A percentile compares a stretch with the other conserved stretches of the same genome.
These are phyloP conservation scores for Brachionus koreanus DNA, from an alignment of 1,140 invertebrate species.

Conservation along the genomic window DNA sequence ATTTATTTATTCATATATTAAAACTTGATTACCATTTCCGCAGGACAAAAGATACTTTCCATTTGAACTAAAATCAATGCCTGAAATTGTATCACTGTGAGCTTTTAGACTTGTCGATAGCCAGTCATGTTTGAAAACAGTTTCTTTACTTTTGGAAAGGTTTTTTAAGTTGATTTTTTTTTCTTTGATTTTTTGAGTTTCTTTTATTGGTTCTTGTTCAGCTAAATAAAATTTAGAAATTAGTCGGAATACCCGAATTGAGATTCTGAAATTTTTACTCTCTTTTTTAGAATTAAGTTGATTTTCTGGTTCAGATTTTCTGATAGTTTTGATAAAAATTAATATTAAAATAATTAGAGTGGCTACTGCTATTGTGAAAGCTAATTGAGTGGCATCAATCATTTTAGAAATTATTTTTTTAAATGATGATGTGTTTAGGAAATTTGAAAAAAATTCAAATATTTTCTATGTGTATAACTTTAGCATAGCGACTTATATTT, in stretches of 20 bases:
- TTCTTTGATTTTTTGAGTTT: background rate
- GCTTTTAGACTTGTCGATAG: slow-evolving; percentile 72
- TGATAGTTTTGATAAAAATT: background rate
- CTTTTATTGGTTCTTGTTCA: background rate
- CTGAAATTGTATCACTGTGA: slow-evolving; percentile 68
- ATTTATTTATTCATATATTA: background rate
- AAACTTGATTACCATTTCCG: slow-evolving; percentile 69
- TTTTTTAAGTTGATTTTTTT: slow-evolving; percentile 17
- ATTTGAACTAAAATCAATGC: slow-evolving; percentile 74
- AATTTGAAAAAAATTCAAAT: background rate
- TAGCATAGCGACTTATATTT: background rate
- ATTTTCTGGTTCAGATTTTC: background rate
- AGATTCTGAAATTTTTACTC: background rate
- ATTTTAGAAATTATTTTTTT: background rate
- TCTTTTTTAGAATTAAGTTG: background rate
- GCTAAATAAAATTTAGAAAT: background rate
- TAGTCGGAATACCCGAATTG: background rate
- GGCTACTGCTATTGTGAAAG: slow-evolving; percentile 12
- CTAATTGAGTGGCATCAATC: slow-evolving; percentile 18
- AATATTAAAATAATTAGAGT: slow-evolving; percentile 1
- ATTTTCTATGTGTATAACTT: background rate
- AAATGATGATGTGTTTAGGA: slow-evolving; percentile 24
- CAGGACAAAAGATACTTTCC: slow-evolving; percentile 76
- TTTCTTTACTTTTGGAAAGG: slow-evolving; percentile 44
- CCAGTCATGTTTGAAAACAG: slow-evolving; percentile 69